Base-by-base conservation (phyloP, 2,888 invertebrate species). In the Bugula neritina region DNA sequence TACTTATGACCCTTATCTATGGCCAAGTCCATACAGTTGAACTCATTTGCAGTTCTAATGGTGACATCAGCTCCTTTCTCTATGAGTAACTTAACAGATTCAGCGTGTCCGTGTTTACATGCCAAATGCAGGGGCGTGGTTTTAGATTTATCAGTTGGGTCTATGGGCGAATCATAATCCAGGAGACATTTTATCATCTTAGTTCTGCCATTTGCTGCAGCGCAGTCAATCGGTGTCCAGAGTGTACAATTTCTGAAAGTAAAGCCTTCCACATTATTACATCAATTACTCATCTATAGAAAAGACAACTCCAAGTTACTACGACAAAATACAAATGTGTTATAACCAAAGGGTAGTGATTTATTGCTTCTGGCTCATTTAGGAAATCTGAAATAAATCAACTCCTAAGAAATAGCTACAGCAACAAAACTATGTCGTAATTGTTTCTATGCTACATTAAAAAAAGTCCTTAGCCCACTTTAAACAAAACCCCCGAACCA, bases 151-250 rank as follows among this genome's bases (percentile, higher is more conserved):
- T 85, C 84, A 74, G 80, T 79, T 13, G 84, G 82, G 76, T 86
- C 84, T 21, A 86, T 80, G n/a, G 82, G 83, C 2, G 83, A 80
- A 72, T 83, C 84, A 73, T 80, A 78, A 71, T 85, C 83, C 54
- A 85, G 75, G 27, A 85, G 77, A 35, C 82, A 76, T 69, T 77
- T 76, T 29, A 79, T 80, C 17, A 82, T 81, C 54, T 82, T 82
- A 52, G 78, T 76, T 81, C 82, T 82, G 17, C 85, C 85, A 72
- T 80, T 78, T 21, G 83, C 81, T 10, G 86, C 85, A 5, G 86
- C 86, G 78, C 85, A 83, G 76, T 85, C 84, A 17, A 86, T 80
- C 23, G 86, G 83, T 0, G 86, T 86, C 85, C 85, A 85, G 73
- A 83, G 76, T 69, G 80, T 80, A 72, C 80, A 82, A 77, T 86